Evolutionary conservation across 2,888 invertebrate species (phyloP), one percentile per base, ranked within the genome.

Genomic region (Elaeidobius kamerunicus): DNA sequence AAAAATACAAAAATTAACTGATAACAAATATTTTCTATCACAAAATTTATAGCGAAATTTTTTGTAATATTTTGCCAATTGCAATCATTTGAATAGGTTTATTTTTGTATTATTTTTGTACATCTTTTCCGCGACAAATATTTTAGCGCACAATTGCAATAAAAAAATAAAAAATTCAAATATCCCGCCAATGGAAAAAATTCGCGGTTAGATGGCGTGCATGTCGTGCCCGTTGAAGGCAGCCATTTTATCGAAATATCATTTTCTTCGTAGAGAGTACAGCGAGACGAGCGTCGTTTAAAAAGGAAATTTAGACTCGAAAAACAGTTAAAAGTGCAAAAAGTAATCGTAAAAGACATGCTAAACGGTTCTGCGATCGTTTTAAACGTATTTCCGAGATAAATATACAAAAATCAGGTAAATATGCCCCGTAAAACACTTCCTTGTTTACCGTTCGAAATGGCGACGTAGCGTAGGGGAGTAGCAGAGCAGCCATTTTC

Each of bases 261-360:
- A 65, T 65, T 67, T 65, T 65, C 58, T 59, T 60, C 61, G 62
- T 60, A 62, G 63, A 61, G 61, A 60, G 62, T 61, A 62, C 59
- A 62, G 63, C 59, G 66, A 63, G 60, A 62, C 61, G 63, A 62
- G 62, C 59, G 59, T 46, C 27, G 32, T 44, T 32, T 36, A 43
- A n/a, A 36, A 27, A 55, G 60, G 60, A 63, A 59, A 58, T 50
- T 40, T 57, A 46, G 48, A 20, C 14, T 46, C 14, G 40, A 55
- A 44, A 50, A 52, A 51, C 57, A 40, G 46, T 48, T 49, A 56
- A 53, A 38, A 48, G 57, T 48, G 49, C 35, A 59, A 58, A 54
- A 50, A 38, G 47, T 39, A 41, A 53, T 56, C 59, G 49, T 41
- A 60, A 55, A 53, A 56, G 62, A 59, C 46, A 62, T 63, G 62